Evolutionary conservation across 1,140 invertebrate genomes (phyloP), one percentile per base, ranked within the genome.

Genomic region (Eumaeus atala): DNA sequence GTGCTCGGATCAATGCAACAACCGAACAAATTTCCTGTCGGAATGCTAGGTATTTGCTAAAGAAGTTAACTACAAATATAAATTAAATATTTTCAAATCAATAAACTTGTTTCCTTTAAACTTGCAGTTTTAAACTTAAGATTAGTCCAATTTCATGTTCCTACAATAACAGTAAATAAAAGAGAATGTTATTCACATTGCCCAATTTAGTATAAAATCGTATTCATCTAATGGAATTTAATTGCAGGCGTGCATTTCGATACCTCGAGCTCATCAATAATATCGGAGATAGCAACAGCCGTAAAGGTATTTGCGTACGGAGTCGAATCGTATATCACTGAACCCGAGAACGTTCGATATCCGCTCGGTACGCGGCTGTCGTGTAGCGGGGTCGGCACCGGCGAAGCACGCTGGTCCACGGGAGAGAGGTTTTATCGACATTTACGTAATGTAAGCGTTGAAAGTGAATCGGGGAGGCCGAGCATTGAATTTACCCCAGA

Each of bases 231-330:
- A 17, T 9, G 8, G 17, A 44, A 10, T 18, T 16, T 9, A 44
- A 52, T 58, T 56, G 49, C 34, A 96, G 94, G 95, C 56, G 95
- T 97, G 0, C 95, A 97, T 79, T 97, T 97, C 66, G 95, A 97
- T 73, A 97, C 96, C 14, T 94, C 93, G 51, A 93, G 92, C 58
- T 88, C 90, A 0, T 93, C 93, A 21, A 81, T 97, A 6, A 92
- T 96, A 58, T 93, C 92, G 59, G 95, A 96, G 75, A 96, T 97
- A 38, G 93, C 94, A 3, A 95, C 95, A 16, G 95, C 95, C 3
- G 93, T 97, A 18, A 95, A 95, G 76, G 95, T 97, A 51, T 97
- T 96, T 76, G 95, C 95, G 11, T 94, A 96, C 65, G 96, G 95
- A 0, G 95, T 97, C 1, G 95, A 97, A 74, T 92, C 94, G 47